Conservation (phyloP, 1,140 invertebrate species). For the Drosophila pseudoobscura region DNA sequence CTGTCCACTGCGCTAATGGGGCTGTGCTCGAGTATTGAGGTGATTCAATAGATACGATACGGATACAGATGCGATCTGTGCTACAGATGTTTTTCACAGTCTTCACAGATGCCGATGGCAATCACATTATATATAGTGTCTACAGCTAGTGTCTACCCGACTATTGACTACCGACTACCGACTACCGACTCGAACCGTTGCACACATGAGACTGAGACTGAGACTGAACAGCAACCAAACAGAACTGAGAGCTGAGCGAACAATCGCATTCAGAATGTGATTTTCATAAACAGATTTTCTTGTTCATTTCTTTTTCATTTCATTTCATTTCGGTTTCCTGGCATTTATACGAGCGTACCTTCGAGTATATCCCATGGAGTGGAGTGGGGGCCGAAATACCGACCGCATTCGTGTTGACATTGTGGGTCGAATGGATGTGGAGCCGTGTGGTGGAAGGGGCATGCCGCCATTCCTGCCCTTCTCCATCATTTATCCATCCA, state of each 20-base stretch:
- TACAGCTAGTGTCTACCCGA: slow-evolving; percentile 8
- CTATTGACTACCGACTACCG: slow-evolving; percentile 21
- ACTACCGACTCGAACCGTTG: slow-evolving; percentile 63
- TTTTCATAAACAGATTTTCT: slow-evolving; percentile 53
- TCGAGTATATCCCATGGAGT: too few relatives aligned
- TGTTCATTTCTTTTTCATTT: slow-evolving; percentile 20
- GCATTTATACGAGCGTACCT: not conserved
- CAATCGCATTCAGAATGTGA: slow-evolving; percentile 71
- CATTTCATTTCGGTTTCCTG: slow-evolving; percentile 24
- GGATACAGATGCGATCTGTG: slow-evolving; percentile 25
- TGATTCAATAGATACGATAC: slow-evolving; percentile 41
- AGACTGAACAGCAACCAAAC: slow-evolving; percentile 54
- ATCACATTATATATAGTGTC: slow-evolving; percentile 50
- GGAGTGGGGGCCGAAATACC: not conserved
- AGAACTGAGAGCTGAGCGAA: slow-evolving; percentile 18
- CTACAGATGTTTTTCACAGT: slow-evolving; percentile 43
- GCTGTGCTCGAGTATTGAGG: slow-evolving; percentile 3
- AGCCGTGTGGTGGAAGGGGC: too few relatives aligned
- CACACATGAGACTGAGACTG: slow-evolving; percentile 46
- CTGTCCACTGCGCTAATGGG: slow-evolving; percentile 18
- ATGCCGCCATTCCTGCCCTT: slow-evolving; percentile 7
- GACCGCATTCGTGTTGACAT: slow-evolving; percentile 34
- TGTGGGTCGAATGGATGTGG: slow-evolving; percentile 16
- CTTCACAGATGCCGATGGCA: slow-evolving; percentile 41
- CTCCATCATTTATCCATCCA: slow-evolving; percentile 12